Percentiles rank a stretch among this genome's conserved stretches.
phyloP scores from a whole-genome alignment of 2,113 vertebrate species.

The Alexandromys fortis region DNA sequence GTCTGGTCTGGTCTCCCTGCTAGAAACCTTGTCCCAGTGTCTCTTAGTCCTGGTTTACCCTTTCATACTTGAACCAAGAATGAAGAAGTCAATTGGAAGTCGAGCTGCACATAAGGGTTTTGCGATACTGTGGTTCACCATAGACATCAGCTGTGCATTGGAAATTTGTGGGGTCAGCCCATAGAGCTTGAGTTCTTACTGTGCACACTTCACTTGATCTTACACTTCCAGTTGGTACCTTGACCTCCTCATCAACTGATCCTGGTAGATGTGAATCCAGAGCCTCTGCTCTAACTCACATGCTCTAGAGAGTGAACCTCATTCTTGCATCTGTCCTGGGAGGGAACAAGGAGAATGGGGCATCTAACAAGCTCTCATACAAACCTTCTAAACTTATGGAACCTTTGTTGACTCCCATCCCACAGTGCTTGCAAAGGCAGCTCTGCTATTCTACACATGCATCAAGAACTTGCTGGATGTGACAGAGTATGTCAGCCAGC shows the following conservation, averaged over 20 bases:
- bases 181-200: background rate
- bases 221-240: background rate
- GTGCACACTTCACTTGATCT: background rate
- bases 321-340: background rate
- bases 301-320: background rate
- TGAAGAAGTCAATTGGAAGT: background rate
- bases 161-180: background rate
- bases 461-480: background rate
- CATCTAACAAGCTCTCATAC: background rate
- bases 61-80: background rate
- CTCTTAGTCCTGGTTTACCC: background rate
- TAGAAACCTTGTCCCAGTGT: background rate
- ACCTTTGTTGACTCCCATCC: background rate
- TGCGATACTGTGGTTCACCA: rapidly evolving
- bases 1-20: background rate
- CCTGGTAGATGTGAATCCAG: background rate
- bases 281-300: background rate
- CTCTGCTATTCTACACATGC: background rate
- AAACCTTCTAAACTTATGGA: background rate
- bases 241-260: rapidly evolving
- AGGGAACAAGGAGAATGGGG: background rate
- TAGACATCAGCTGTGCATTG: background rate
- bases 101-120: background rate
- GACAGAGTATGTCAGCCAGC: background rate
- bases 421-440: background rate